Conservation (phyloP, 2,888 invertebrate species). For the Gandaritis pyraliata region DNA sequence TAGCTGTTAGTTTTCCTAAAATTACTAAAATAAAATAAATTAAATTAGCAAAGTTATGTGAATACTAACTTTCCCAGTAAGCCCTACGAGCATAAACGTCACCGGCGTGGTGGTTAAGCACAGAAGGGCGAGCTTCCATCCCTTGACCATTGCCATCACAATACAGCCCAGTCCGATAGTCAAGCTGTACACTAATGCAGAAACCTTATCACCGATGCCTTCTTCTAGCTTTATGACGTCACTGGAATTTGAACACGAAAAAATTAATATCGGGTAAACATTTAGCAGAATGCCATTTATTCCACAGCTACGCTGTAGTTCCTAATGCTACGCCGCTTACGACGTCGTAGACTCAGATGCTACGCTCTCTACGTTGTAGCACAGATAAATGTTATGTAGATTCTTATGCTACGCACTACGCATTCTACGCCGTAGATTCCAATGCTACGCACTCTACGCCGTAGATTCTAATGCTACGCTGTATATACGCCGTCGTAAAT, state of each 20-base stretch:
- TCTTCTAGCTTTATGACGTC: conserved; percentile 90
- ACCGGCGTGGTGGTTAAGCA: conserved; percentile 88
- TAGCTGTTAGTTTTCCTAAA: too few species aligned
- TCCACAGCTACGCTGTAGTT: background rate
- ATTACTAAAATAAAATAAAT: too few species aligned
- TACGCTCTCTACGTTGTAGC: background rate
- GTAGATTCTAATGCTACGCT: background rate
- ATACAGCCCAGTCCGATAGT: conserved; percentile 87
- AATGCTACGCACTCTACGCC: background rate
- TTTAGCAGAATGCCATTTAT: too few species aligned
- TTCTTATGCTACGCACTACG: background rate
- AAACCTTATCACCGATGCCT: conserved; percentile 92
- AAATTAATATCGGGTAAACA: too few species aligned
- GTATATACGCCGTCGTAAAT: background rate
- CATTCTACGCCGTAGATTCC: background rate
- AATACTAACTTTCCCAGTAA: conserved; percentile 83
- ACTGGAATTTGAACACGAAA: conserved; percentile 59
- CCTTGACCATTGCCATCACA: conserved; percentile 87
- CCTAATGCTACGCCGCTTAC: background rate
- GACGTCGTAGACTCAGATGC: background rate
- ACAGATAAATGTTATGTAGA: too few species aligned
- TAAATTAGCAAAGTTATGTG: too few species aligned
- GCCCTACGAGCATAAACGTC: conserved; percentile 85
- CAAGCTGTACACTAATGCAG: conserved; percentile 87
- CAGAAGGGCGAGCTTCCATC: conserved; percentile 92